Evolutionary conservation across 2,113 vertebrate species (phyloP).

Genomic region (Dasyurus viverrinus): DNA sequence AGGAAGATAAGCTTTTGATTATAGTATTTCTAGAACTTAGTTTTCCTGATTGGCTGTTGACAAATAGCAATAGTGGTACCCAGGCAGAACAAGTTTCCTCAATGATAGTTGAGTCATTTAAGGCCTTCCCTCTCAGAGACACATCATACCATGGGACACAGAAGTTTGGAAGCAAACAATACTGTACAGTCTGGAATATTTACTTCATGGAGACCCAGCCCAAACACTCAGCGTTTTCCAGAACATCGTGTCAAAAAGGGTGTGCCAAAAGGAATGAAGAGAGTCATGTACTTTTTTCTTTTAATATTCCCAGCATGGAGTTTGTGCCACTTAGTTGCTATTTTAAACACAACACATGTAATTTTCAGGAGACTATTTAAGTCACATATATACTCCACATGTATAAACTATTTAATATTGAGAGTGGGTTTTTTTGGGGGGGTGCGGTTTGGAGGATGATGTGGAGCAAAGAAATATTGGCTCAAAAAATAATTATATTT

Average conservation of each 20-base stretch:
- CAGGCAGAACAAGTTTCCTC: background rate
- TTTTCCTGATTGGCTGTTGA: background rate
- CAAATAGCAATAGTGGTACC: background rate
- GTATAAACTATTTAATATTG: constrained; percentile 19
- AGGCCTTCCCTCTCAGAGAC: background rate
- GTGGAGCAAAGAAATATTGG: background rate
- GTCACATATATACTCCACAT: constrained; percentile 9
- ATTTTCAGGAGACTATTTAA: background rate
- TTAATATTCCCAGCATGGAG: background rate
- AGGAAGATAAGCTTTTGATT: background rate
- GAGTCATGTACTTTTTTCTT: background rate
- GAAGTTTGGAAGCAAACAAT: constrained; percentile 28
- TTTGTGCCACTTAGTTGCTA: background rate
- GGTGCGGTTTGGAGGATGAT: background rate
- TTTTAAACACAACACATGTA: background rate
- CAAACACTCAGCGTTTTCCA: background rate
- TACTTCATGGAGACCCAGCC: constrained; percentile 6
- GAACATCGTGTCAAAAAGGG: constrained; percentile 16
- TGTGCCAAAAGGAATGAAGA: background rate
- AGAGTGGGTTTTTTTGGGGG: background rate
- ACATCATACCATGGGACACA: constrained; percentile 7
- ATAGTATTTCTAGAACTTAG: constrained; percentile 28
- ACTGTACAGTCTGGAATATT: background rate
- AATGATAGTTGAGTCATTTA: constrained; percentile 40
- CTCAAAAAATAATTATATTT: constrained; percentile 45